Conservation (phyloP, 1,140 invertebrate genomes). For the Apis laboriosa region DNA sequence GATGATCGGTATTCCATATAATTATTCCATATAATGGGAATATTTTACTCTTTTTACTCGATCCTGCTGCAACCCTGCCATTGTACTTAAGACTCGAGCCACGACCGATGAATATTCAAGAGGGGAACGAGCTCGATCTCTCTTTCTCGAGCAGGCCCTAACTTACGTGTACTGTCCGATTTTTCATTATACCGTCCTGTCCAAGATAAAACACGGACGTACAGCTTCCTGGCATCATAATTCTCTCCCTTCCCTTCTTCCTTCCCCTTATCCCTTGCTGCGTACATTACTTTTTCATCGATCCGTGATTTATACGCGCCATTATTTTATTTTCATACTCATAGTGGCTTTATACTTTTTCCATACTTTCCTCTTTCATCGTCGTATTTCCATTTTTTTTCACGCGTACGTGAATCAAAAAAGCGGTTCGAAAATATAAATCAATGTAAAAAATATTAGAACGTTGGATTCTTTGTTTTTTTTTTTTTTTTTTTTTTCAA, state of each 20-base stretch:
- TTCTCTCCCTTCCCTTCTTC: conserved; percentile 39
- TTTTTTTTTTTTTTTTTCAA: too few relatives aligned
- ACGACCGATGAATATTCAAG: conserved; percentile 66
- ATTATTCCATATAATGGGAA: conserved; percentile 34
- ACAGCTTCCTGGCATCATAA: conserved; percentile 59
- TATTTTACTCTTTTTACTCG: conserved; percentile 8
- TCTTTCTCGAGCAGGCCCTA: conserved; percentile 58
- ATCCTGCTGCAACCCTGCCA: conserved; percentile 27
- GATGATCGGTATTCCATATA: not conserved
- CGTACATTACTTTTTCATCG: conserved; percentile 42
- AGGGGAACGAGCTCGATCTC: conserved; percentile 58
- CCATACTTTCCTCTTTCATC: not conserved
- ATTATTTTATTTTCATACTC: not conserved
- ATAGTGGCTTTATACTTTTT: not conserved
- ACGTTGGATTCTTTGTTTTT: not conserved
- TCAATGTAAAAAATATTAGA: not conserved
- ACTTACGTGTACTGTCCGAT: conserved; percentile 61
- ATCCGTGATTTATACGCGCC: conserved; percentile 19
- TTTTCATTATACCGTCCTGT: conserved; percentile 66
- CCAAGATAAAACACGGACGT: conserved; percentile 54
- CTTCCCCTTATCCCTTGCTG: not conserved
- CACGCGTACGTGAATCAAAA: not conserved
- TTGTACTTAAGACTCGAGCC: conserved; percentile 22
- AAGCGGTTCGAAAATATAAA: not conserved
- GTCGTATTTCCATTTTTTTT: too few relatives aligned